These are phyloP conservation scores for Cybosia mesomella DNA, from an alignment of 2,888 invertebrate species.

Conservation along the genomic window DNA sequence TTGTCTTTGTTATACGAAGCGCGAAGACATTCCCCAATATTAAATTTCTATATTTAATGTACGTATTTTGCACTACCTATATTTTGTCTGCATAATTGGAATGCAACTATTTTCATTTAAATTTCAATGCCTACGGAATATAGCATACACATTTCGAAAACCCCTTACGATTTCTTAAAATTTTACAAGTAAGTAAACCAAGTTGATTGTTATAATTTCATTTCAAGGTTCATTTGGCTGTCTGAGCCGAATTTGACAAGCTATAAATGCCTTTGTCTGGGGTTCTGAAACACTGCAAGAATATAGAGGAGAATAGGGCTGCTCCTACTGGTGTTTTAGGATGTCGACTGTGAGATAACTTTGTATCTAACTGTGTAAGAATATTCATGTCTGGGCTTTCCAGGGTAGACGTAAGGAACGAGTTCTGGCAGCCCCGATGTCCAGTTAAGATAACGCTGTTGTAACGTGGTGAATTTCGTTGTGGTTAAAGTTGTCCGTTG, in stretches of 20 bases:
- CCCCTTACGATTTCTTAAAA: constrained; percentile 15
- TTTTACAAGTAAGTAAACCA: constrained; percentile 13
- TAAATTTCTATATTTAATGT: constrained; percentile 21
- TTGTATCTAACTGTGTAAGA: background rate
- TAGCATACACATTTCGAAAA: constrained; percentile 25
- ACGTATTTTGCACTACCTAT: constrained; percentile 13
- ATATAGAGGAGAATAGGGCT: background rate
- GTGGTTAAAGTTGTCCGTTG: too few relatives aligned
- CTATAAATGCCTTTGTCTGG: constrained; percentile 13
- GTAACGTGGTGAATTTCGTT: background rate
- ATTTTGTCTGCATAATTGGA: constrained; percentile 13
- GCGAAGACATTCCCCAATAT: constrained; percentile 25
- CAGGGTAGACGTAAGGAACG: background rate
- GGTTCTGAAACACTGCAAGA: constrained; percentile 2
- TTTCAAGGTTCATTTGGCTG: constrained; percentile 24
- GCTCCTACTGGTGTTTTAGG: background rate
- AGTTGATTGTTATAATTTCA: constrained; percentile 20
- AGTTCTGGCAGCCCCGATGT: background rate
- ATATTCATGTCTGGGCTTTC: background rate
- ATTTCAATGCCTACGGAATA: constrained; percentile 15
- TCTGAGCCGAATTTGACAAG: constrained; percentile 14
- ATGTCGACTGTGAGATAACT: background rate
- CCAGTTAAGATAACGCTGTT: background rate
- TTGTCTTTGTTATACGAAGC: constrained; percentile 25
- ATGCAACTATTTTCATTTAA: constrained; percentile 22